Base-by-base conservation (phyloP, 2,888 invertebrate species). In the Chalcosyrphus nemorum region DNA sequence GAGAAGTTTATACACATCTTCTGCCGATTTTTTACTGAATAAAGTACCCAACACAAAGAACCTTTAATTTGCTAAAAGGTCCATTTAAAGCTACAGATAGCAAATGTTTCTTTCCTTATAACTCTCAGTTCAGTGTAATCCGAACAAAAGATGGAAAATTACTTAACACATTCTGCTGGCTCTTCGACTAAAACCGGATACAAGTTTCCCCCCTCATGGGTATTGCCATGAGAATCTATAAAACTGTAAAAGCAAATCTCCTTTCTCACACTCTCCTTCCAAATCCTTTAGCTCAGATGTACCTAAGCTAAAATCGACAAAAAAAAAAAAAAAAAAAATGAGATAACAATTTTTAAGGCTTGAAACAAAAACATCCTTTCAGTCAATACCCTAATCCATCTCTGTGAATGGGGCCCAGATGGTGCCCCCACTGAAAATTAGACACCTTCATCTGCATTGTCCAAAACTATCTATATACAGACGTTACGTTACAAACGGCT, bases 331-430 rank as follows among this genome's bases (percentile, higher is more conserved):
- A n/a, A n/a, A n/a, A n/a, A n/a, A n/a, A n/a, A n/a, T n/a, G n/a
- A n/a, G n/a, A n/a, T n/a, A n/a, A 9, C 19, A 32, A 47, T 63
- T 65, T 70, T 27, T 27, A 24, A 21, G 50, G 24, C 29, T 50
- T 66, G 32, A 29, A 19, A 17, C 9, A 32, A 9, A 32, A 32
- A n/a, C 56, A 70, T 50, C 78, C 41, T 59, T 65, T 72, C 13
- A 43, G 57, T 66, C 65, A 66, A 72, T 57, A 57, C 47, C 63
- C 47, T 38, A 78, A 71, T 71, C 56, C 63, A 43, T 78, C 63
- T 57, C 35, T 21, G 13, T 9, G 52, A 59, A 38, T 54, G 7
- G 4, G 19, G 50, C 11, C 43, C 74, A 50, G 15, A 63, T 45
- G 63, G 29, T 63, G 38, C n/a, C 52, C n/a, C 52, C 41, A 35